phyloP scores from a whole-genome alignment of 2,113 vertebrate species.

The Brachypodius melanocephalos region DNA sequence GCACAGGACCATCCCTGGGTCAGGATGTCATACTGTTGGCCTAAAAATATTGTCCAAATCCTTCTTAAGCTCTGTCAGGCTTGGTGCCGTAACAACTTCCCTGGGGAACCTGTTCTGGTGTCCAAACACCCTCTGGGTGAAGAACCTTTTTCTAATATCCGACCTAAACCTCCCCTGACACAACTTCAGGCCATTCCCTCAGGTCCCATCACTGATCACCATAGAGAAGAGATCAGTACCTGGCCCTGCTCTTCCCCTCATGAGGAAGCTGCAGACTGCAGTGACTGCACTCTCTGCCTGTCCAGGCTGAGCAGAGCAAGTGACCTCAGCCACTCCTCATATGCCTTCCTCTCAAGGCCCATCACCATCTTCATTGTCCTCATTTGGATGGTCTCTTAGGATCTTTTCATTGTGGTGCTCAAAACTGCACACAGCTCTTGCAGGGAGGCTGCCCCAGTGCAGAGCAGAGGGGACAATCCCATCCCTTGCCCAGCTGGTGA shows the following conservation, averaged over 20 bases:
- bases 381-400: background rate
- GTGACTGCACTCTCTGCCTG: background rate
- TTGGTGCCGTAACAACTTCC: background rate
- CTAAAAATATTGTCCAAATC: background rate
- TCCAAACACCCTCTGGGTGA: background rate
- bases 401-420: no score
- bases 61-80: background rate
- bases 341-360: rapidly evolving
- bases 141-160: background rate
- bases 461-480: background rate
- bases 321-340: background rate
- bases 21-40: background rate
- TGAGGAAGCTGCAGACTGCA: background rate
- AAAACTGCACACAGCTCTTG: rapidly evolving
- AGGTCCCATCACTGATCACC: background rate
- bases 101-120: background rate
- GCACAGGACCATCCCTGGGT: background rate
- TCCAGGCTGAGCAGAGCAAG: background rate
- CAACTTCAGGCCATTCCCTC: background rate
- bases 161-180: background rate
- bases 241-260: background rate
- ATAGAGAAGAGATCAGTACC: background rate
- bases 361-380: rapidly evolving
- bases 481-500: background rate
- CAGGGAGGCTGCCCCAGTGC: background rate